Conservation (phyloP, 2,888 invertebrate genomes). For the Rapana venosa region DNA sequence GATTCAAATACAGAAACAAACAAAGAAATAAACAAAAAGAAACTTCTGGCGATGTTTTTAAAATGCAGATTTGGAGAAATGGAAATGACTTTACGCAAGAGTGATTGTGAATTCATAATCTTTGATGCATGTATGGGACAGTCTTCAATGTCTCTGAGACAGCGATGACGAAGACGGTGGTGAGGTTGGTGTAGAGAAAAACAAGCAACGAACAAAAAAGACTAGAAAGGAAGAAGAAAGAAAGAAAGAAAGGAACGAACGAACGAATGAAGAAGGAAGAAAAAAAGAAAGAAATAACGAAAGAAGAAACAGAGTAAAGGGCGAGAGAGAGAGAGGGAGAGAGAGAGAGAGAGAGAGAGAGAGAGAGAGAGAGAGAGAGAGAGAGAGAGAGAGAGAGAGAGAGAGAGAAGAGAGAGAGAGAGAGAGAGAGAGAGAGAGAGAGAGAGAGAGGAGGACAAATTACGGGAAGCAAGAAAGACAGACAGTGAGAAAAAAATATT, state of each 20-base stretch:
- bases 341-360: not conserved
- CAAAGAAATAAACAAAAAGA: no score
- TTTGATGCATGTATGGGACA: no score
- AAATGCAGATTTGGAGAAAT: no score
- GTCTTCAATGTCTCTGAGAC: no score
- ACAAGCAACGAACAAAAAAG: no score
- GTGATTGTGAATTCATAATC: no score
- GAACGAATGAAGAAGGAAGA: not conserved
- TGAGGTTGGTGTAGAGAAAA: no score
- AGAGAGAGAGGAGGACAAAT: not conserved
- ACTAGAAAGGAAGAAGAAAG: not conserved
- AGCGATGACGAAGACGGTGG: no score
- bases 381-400: not conserved
- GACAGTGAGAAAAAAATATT: no score
- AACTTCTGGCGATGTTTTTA: no score
- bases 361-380: conserved; percentile 1
- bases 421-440: not conserved
- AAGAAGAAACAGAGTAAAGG: not conserved
- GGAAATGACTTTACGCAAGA: no score
- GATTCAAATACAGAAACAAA: no score
- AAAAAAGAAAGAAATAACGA: not conserved
- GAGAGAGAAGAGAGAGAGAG: not conserved
- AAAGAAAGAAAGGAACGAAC: not conserved
- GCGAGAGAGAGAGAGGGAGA: not conserved
- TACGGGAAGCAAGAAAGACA: not conserved